Evolutionary conservation across 1,140 invertebrate species (phyloP), one percentile per base, ranked within the genome.

Genomic region (Drosophila kurseongensis): DNA sequence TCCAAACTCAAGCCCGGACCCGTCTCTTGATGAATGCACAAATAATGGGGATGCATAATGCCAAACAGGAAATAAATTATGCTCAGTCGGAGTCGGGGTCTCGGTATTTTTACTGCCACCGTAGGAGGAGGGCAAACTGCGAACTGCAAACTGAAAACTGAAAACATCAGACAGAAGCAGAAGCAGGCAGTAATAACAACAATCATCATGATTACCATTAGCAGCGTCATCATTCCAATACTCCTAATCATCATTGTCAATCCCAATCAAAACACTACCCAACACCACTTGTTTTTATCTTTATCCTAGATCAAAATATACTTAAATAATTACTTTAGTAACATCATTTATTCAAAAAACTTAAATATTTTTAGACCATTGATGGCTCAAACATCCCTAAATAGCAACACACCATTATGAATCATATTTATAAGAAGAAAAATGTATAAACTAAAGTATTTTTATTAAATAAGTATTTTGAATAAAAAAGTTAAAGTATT

Each of bases 51-150:
- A 75, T 71, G 65, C 82, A 81, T 81, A 81, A 85, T 78, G 82
- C 78, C 77, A 72, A 86, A 86, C 81, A 86, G 82, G 82, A 86
- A 86, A 86, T 86, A 82, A 82, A 79, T 86, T 86, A 88, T 78
- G 69, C 59, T 65, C 61, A 57, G 50, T 35, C 47, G 55, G 47
- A 38, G 55, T 42, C 14, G 41, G 60, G 52, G 52, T 27, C 14
- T 44, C 44, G 45, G 48, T 42, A 42, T 56, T 55, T 29, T 51
- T 35, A 54, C 52, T 62, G 57, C 67, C 67, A 55, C 62, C 32
- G 68, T 57, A 72, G 29, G 51, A 6, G 9, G 38, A 36, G 12
- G 18, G 51, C 16, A 9, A 23, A 54, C 35, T 54, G 32, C 29
- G 4, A 47, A 14, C 45, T 36, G 32, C 44, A 18, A 32, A 32